phyloP scores from a whole-genome alignment of 2,888 invertebrate species.

The Pandemis cinnamomeana region DNA sequence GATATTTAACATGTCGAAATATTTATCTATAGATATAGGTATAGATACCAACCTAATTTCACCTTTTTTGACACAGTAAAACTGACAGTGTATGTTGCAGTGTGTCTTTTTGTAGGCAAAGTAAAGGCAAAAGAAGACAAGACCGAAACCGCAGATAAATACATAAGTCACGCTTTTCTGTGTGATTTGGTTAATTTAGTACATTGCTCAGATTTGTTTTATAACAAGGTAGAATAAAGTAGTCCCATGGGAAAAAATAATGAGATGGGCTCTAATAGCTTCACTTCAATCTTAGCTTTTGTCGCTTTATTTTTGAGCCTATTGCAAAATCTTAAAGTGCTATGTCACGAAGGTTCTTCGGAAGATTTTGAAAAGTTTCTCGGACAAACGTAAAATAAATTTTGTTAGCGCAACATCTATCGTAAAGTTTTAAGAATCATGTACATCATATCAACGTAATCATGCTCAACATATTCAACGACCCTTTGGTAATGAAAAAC shows the following conservation, averaged over 20 bases:
- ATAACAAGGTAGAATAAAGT: not conserved
- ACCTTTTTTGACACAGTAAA: not conserved
- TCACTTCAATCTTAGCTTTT: slow-evolving; percentile 5
- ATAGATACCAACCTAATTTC: too few relatives aligned
- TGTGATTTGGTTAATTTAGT: slow-evolving; percentile 4
- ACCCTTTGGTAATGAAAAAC: too few relatives aligned
- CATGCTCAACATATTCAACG: too few relatives aligned
- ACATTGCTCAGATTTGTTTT: not conserved
- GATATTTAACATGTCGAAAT: too few relatives aligned
- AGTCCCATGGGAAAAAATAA: slow-evolving; percentile 9
- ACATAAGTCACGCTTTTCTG: slow-evolving; percentile 3
- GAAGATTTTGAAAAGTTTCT: too few relatives aligned
- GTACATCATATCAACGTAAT: too few relatives aligned
- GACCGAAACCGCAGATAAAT: slow-evolving; percentile 6
- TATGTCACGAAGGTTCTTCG: too few relatives aligned
- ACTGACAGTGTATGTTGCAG: not conserved
- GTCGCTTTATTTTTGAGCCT: not conserved
- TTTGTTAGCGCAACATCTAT: too few relatives aligned
- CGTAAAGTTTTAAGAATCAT: too few relatives aligned
- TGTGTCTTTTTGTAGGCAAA: not conserved
- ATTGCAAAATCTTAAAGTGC: not conserved
- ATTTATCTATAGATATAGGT: too few relatives aligned
- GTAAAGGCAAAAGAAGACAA: not conserved
- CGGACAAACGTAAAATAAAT: too few relatives aligned
- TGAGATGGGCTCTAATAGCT: not conserved